These are phyloP conservation scores for Cheumatopsyche charites DNA, from an alignment of 1,140 invertebrate species.

Conservation along the genomic window DNA sequence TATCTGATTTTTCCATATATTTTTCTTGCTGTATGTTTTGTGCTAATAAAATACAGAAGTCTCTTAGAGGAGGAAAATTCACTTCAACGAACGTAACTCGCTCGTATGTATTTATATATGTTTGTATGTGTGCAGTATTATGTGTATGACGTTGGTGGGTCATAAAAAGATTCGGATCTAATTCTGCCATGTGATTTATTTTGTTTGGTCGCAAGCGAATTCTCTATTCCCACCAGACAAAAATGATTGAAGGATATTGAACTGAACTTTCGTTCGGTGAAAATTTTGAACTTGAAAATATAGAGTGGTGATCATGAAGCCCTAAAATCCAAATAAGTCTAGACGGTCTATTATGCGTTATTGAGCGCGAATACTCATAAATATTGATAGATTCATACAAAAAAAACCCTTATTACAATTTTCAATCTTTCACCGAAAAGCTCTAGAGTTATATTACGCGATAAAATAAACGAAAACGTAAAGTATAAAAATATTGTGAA, in stretches of 20 bases:
- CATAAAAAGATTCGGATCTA: conserved; percentile 20
- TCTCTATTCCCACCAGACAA: conserved; percentile 6
- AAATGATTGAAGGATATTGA: conserved; percentile 17
- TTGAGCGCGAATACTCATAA: no score
- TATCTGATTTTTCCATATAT: not conserved
- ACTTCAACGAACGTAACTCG: not conserved
- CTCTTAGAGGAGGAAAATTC: not conserved
- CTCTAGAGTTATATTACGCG: no score
- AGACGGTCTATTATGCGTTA: no score
- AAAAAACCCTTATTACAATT: no score
- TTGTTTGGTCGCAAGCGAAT: conserved; percentile 9
- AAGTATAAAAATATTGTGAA: no score
- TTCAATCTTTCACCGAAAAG: no score
- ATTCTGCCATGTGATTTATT: conserved; percentile 13
- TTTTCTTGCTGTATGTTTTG: not conserved
- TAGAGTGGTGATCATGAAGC: no score
- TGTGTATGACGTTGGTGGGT: conserved; percentile 5
- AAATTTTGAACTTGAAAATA: not conserved
- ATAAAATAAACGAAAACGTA: no score
- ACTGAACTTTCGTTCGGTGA: not conserved
- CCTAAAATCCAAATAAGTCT: no score
- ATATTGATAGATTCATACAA: no score
- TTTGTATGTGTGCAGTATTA: no score
- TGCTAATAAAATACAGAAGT: not conserved
- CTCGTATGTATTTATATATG: no score